A percentile compares a stretch with the other conserved stretches of the same genome.
Evolutionary conservation across 2,797 vertebrate genomes (phyloP).

Genomic region (Leptoclinus maculatus): DNA sequence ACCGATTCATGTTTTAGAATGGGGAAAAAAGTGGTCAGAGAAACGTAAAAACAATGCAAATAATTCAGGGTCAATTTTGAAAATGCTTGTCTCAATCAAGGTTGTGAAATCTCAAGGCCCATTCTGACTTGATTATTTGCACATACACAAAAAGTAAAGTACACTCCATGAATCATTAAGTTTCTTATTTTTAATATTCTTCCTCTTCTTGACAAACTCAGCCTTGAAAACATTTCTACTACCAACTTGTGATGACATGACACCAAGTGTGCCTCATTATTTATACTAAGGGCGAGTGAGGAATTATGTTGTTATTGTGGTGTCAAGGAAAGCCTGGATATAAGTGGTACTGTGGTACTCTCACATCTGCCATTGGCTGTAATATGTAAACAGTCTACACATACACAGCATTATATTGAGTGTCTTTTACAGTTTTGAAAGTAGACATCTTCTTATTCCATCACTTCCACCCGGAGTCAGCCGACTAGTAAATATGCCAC

Average conservation of each 20-base stretch:
- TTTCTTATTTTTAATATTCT: background rate
- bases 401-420: background rate
- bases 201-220: background rate
- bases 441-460: constrained; percentile 47
- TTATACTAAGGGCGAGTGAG: background rate
- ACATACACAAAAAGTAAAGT: background rate
- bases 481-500: constrained; percentile 73
- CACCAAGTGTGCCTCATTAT: constrained; percentile 1
- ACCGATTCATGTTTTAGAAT: background rate
- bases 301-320: constrained; percentile 4
- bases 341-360: background rate
- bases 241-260: constrained; percentile 1
- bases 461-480: constrained; percentile 55
- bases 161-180: background rate
- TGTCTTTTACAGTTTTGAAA: constrained; percentile 18
- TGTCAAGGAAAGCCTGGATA: background rate
- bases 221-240: constrained; percentile 1
- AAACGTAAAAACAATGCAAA: background rate
- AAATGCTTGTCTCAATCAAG: background rate
- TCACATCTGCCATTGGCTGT: constrained; percentile 1
- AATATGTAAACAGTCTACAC: constrained; percentile 7
- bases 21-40: background rate
- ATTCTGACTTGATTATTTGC: background rate
- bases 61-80: background rate
- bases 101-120: background rate